These are phyloP conservation scores for Heliconius melpomene DNA, from an alignment of 1,140 invertebrate species.

Conservation along the genomic window DNA sequence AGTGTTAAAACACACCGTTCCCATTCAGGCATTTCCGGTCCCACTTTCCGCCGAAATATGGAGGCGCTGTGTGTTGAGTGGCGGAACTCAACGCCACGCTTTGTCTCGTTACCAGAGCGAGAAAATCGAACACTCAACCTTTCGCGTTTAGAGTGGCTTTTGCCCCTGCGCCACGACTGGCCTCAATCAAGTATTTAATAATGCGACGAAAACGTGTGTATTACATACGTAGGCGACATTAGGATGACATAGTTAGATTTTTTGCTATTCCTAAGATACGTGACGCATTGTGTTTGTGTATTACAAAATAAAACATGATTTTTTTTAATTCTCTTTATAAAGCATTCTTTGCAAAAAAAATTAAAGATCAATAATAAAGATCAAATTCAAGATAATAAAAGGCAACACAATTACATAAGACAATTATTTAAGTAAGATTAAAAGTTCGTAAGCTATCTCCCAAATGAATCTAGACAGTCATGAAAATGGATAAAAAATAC, in stretches of 20 bases:
- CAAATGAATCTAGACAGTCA: slow-evolving; percentile 9
- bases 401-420: no score
- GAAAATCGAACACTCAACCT: no score
- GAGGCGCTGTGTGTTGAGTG: no score
- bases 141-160: no score
- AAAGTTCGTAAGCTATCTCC: slow-evolving; percentile 5
- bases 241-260: slow-evolving; percentile 1
- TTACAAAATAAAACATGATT: not conserved
- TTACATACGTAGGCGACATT: slow-evolving; percentile 9
- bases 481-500: slow-evolving; percentile 32
- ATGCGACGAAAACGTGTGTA: slow-evolving; percentile 1
- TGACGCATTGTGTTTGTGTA: not conserved
- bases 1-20: no score
- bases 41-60: no score
- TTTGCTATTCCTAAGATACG: slow-evolving; percentile 5
- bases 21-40: no score
- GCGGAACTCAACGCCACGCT: no score
- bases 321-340: not conserved
- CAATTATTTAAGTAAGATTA: slow-evolving; percentile 4
- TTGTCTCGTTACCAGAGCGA: no score
- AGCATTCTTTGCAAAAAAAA: not conserved
- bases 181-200: not conserved
- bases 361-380: no score
- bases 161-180: no score
- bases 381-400: no score